phyloP scores from a whole-genome alignment of 2,888 invertebrate species.

The Slavum lentiscoides region DNA sequence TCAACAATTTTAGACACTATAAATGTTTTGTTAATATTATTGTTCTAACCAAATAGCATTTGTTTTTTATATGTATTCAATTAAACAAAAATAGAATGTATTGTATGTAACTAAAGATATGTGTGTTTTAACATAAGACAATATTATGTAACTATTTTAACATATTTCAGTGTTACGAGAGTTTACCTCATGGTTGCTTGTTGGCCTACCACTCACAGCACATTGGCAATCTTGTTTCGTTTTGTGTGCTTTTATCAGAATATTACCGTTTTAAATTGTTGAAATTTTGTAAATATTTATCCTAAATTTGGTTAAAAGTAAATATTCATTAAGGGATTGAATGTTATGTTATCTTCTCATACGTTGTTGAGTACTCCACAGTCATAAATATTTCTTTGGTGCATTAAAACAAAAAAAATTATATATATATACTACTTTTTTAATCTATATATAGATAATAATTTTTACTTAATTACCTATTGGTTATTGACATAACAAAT shows the following conservation, averaged over 20 bases:
- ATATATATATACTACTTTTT: slow-evolving; percentile 7
- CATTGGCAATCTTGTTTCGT: slow-evolving; percentile 49
- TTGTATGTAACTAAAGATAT: slow-evolving; percentile 29
- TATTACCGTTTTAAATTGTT: slow-evolving; percentile 9
- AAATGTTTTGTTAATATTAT: slow-evolving; percentile 15
- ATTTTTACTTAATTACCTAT: background rate
- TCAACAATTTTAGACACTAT: background rate
- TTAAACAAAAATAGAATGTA: slow-evolving; percentile 23
- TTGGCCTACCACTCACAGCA: slow-evolving; percentile 51
- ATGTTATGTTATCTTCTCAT: slow-evolving; percentile 1
- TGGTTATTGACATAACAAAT: background rate
- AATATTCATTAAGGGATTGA: background rate
- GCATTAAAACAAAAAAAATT: background rate
- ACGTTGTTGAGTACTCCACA: background rate
- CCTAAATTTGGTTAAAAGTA: background rate
- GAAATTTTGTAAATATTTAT: slow-evolving; percentile 18
- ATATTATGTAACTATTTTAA: slow-evolving; percentile 45
- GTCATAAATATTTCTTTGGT: background rate
- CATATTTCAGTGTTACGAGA: slow-evolving; percentile 49
- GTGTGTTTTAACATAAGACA: slow-evolving; percentile 41
- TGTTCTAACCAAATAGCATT: slow-evolving; percentile 28
- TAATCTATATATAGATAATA: background rate
- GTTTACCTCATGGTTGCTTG: slow-evolving; percentile 45
- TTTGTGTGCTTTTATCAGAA: slow-evolving; percentile 35
- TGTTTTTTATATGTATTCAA: slow-evolving; percentile 14